These are phyloP conservation scores for Pachypeltis micranthus DNA, from an alignment of 1,140 invertebrate species.

Conservation along the genomic window DNA sequence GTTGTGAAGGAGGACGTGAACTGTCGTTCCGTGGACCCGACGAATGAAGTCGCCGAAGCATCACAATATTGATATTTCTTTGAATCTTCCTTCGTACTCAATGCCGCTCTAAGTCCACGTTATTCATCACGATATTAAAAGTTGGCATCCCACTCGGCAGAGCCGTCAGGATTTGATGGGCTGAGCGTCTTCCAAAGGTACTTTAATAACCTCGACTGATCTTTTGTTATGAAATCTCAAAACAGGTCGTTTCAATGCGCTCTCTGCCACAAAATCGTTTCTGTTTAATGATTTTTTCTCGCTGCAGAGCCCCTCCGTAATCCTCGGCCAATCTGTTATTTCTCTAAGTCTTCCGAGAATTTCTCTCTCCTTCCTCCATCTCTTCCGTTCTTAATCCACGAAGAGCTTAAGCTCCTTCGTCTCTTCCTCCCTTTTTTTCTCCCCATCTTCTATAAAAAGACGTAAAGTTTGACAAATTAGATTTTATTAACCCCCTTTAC, in stretches of 20 bases:
- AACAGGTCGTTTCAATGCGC: slow-evolving; percentile 3
- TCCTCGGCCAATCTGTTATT: slow-evolving; percentile 1
- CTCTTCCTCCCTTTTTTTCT: too few relatives aligned
- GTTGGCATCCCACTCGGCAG: too few relatives aligned
- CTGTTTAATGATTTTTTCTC: background rate
- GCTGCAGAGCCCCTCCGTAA: background rate
- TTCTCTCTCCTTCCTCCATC: background rate
- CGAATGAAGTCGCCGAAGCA: too few relatives aligned
- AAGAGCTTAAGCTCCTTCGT: background rate
- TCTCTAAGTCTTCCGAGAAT: background rate
- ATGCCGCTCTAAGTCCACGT: too few relatives aligned
- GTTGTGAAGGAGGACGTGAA: too few relatives aligned
- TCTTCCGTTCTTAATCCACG: background rate
- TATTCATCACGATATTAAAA: too few relatives aligned
- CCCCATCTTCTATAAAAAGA: background rate
- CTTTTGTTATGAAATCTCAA: slow-evolving; percentile 7
- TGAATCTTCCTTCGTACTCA: too few relatives aligned
- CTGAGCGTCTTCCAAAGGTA: too few relatives aligned
- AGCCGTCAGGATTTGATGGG: too few relatives aligned
- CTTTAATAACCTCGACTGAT: background rate
- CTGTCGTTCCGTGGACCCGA: too few relatives aligned
- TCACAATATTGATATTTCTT: too few relatives aligned
- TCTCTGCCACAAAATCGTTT: too few relatives aligned
- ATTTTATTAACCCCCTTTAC: slow-evolving; percentile 6
- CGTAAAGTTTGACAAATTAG: slow-evolving; percentile 3